These are phyloP conservation scores for Spatulosminthurus flaviceps DNA, from an alignment of 2,888 invertebrate genomes.

Conservation along the genomic window DNA sequence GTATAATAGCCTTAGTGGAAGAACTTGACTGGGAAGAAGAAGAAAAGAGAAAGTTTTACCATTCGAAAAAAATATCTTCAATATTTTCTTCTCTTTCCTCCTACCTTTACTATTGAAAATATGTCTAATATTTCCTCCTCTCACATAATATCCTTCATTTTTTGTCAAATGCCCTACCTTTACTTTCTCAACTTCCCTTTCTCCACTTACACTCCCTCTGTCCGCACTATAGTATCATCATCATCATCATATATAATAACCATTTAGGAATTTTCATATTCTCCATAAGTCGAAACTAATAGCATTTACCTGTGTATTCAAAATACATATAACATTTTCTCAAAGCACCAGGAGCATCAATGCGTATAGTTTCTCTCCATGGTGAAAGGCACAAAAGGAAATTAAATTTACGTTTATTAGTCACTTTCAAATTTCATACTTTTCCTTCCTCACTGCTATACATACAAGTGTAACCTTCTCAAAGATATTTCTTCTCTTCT, in stretches of 20 bases:
- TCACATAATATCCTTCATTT: slow-evolving; percentile 31
- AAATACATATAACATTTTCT: too few species aligned
- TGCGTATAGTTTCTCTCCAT: background rate
- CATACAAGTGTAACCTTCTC: too few species aligned
- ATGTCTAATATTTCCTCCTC: slow-evolving; percentile 4
- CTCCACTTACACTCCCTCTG: slow-evolving; percentile 25
- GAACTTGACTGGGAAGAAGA: background rate
- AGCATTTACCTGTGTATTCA: too few species aligned
- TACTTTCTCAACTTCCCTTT: slow-evolving; percentile 22
- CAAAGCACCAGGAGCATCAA: too few species aligned
- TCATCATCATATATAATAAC: background rate
- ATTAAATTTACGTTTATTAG: slow-evolving; percentile 18
- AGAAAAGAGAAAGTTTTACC: slow-evolving; percentile 25
- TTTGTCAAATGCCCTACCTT: slow-evolving; percentile 32
- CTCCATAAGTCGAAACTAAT: background rate
- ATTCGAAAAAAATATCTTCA: slow-evolving; percentile 27
- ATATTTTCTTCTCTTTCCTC: slow-evolving; percentile 5
- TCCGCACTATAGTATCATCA: too few species aligned
- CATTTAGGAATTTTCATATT: background rate
- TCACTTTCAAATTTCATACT: background rate
- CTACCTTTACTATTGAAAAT: slow-evolving; percentile 31
- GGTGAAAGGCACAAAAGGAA: background rate
- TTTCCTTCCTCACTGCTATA: too few species aligned
- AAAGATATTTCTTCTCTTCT: too few species aligned
- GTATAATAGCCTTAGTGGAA: too few species aligned